Evolutionary conservation across 2,797 vertebrate genomes (phyloP).

Genomic region (Scomberomorus guttatus): DNA sequence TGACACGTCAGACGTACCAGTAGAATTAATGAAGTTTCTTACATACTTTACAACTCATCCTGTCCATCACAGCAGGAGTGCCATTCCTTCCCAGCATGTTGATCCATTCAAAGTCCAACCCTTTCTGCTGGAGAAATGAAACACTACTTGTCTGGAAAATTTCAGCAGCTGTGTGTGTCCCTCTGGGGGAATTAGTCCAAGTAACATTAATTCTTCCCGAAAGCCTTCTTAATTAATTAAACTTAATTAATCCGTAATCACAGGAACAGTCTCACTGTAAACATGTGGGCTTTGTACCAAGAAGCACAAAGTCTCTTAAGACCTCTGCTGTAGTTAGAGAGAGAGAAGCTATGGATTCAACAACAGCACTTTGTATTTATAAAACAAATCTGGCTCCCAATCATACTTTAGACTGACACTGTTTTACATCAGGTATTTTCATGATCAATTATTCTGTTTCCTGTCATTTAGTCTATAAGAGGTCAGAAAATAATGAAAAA

Average conservation of each 20-base stretch:
- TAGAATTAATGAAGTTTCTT: conserved; percentile 18
- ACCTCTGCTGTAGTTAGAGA: not conserved
- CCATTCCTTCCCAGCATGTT: not conserved
- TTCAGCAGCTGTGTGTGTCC: conserved; percentile 22
- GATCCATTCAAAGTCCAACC: conserved; percentile 9
- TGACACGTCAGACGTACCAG: not conserved
- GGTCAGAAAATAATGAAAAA: not conserved
- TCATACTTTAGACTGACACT: not conserved
- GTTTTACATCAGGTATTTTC: not conserved
- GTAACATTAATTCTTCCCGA: conserved; percentile 51
- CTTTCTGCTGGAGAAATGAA: conserved; percentile 5
- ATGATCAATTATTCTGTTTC: not conserved
- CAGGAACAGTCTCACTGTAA: conserved; percentile 41
- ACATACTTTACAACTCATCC: conserved; percentile 15
- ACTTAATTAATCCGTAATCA: conserved; percentile 58
- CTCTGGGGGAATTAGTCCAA: conserved; percentile 37
- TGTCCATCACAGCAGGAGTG: conserved; percentile 45
- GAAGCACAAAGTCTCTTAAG: conserved; percentile 20
- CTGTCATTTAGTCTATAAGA: not conserved
- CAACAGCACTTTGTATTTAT: conserved; percentile 4
- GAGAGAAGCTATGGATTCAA: not conserved
- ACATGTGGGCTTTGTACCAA: conserved; percentile 42
- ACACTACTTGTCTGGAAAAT: conserved; percentile 1
- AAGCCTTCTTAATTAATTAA: conserved; percentile 60
- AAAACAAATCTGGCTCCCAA: not conserved